phyloP scores from a whole-genome alignment of 2,888 invertebrate genomes.

The Acanthosepion lycidas region DNA sequence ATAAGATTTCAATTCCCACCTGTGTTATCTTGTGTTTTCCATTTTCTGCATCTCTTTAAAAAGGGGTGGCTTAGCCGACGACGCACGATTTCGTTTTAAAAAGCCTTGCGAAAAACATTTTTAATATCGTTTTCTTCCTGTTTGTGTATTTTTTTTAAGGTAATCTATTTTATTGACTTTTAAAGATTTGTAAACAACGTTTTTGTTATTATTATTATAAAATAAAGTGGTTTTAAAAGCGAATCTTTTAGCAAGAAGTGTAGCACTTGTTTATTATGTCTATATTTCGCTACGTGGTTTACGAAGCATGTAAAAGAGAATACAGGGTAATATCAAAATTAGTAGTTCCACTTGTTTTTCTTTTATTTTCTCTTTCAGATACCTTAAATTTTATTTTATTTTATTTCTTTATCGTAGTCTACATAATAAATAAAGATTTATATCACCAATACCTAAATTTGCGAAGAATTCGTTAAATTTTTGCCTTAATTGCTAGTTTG shows the following conservation, averaged over 20 bases:
- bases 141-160: not conserved
- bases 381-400: not conserved
- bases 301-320: not conserved
- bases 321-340: not conserved
- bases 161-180: not conserved
- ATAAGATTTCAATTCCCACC: not conserved
- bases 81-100: not conserved
- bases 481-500: too few species aligned
- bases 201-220: too few species aligned
- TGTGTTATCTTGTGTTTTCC: not conserved
- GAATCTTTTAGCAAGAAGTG: not conserved
- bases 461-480: not conserved
- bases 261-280: not conserved
- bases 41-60: not conserved
- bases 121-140: not conserved
- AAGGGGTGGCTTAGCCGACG: not conserved
- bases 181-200: not conserved
- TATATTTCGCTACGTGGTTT: not conserved
- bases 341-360: not conserved
- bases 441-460: not conserved
- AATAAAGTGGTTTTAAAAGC: not conserved
- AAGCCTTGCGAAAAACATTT: not conserved
- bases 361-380: not conserved
- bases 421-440: not conserved
- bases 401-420: not conserved